Evolutionary conservation across 2,797 vertebrate species (phyloP).

Genomic region (Arremon brunneinucha): DNA sequence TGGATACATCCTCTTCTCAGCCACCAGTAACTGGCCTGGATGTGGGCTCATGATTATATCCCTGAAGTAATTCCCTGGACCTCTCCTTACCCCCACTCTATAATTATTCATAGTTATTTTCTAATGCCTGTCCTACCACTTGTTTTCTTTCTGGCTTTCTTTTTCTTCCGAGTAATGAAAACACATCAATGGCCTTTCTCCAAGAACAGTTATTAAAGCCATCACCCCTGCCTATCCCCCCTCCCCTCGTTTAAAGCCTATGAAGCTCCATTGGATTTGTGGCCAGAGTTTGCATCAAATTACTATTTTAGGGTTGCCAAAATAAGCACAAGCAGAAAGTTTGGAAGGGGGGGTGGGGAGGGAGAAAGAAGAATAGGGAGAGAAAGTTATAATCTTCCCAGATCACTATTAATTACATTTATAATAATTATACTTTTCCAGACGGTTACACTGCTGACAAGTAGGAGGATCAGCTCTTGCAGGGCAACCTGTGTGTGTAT

Average conservation of each 20-base stretch:
- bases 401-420: slow-evolving; percentile 66
- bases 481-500: not conserved
- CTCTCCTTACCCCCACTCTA: slow-evolving; percentile 5
- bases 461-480: not conserved
- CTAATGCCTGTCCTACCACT: slow-evolving; percentile 61
- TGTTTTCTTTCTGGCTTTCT: slow-evolving; percentile 65
- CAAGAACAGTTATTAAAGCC: slow-evolving; percentile 51
- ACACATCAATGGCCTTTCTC: slow-evolving; percentile 50
- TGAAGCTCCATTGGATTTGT: slow-evolving; percentile 63
- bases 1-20: slow-evolving; percentile 24
- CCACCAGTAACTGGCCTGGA: slow-evolving; percentile 41
- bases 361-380: slow-evolving; percentile 16
- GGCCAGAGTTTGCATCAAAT: slow-evolving; percentile 46
- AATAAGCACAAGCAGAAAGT: slow-evolving; percentile 46
- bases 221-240: slow-evolving; percentile 25
- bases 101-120: slow-evolving; percentile 63
- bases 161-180: slow-evolving; percentile 53
- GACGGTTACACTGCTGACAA: slow-evolving; percentile 4
- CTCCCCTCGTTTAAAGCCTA: slow-evolving; percentile 37
- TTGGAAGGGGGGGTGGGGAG: not conserved
- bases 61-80: slow-evolving; percentile 47
- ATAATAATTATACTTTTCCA: slow-evolving; percentile 42
- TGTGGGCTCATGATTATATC: slow-evolving; percentile 61
- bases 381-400: slow-evolving; percentile 62
- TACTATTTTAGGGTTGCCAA: slow-evolving; percentile 59